phyloP scores from a whole-genome alignment of 2,888 invertebrate genomes.

The Lissocephala sabroskyi region DNA sequence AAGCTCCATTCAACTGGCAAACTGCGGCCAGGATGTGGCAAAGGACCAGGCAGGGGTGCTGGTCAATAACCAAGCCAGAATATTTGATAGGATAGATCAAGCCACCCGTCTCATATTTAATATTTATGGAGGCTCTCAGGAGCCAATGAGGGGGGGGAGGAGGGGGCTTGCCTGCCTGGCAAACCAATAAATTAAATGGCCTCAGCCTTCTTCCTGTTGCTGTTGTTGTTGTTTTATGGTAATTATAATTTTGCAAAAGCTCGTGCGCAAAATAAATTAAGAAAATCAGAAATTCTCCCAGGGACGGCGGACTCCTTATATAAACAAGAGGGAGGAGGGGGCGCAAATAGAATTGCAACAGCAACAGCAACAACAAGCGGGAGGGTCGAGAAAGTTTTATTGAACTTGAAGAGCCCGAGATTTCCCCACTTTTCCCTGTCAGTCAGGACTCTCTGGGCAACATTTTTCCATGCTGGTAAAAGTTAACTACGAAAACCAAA shows the following conservation, averaged over 20 bases:
- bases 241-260: conserved; percentile 58
- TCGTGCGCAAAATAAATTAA: conserved; percentile 64
- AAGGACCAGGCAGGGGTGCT: conserved; percentile 34
- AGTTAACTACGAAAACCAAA: conserved; percentile 70
- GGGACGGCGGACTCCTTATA: conserved; percentile 23
- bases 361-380: conserved; percentile 8
- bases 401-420: conserved; percentile 57
- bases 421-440: conserved; percentile 14
- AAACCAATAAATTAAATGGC: conserved; percentile 53
- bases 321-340: conserved; percentile 33
- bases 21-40: conserved; percentile 60
- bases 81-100: conserved; percentile 58
- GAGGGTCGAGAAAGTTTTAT: conserved; percentile 48
- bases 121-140: conserved; percentile 61
- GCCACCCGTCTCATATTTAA: conserved; percentile 63
- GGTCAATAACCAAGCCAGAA: conserved; percentile 61
- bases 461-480: conserved; percentile 65
- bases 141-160: conserved; percentile 33
- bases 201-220: conserved; percentile 7
- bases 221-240: conserved; percentile 31
- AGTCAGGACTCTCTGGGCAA: conserved; percentile 24
- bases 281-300: conserved; percentile 48
- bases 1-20: conserved; percentile 55
- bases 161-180: conserved; percentile 42
- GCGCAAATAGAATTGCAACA: conserved; percentile 59